Base-by-base conservation (phyloP, 2,888 invertebrate genomes). In the Tetrapedia diversipes region DNA sequence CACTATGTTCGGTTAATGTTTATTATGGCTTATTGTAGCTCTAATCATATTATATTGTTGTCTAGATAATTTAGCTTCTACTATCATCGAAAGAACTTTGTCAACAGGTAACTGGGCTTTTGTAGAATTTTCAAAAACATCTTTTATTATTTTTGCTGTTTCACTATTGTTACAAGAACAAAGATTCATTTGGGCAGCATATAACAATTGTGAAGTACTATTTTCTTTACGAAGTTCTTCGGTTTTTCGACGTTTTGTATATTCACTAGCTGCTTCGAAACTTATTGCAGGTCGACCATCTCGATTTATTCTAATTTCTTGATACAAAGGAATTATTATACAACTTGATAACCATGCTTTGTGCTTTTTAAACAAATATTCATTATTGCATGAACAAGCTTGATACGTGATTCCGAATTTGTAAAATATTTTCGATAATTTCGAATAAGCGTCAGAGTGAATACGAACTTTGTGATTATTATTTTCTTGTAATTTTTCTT, bases 401-500 rank as follows among this genome's bases (percentile, higher is more conserved):
- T 41, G 41, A 8, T 14, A 41, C 41, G 11, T 41, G 41, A 14
- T 4, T 41, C 41, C 11, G 41, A 41, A 41, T 41, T 41, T 41
- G 41, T 41, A n/a, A 41, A 11, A 41, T 41, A 41, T 41, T 41
- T 41, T 41, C 8, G 41, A 41, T 41, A 41, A 41, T 41, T 8
- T 41, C 41, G 41, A 41, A 41, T 41, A 41, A 41, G 16, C 41
- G 41, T 41, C 41, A 41, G 41, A n/a, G 41, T 41, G 41, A 41
- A 41, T 41, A 41, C 16, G 41, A 8, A 41, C 16, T 41, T 41
- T 14, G 41, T 41, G 41, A n/a, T n/a, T n/a, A 41, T 41, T 41
- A 41, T 41, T 41, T 41, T 41, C 41, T 41, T 41, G 14, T 41
- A 41, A 41, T 41, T 14, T 8, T 41, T 41, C 16, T 41, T 41